phyloP scores from a whole-genome alignment of 2,113 vertebrate genomes.

The Oenanthe melanoleuca region DNA sequence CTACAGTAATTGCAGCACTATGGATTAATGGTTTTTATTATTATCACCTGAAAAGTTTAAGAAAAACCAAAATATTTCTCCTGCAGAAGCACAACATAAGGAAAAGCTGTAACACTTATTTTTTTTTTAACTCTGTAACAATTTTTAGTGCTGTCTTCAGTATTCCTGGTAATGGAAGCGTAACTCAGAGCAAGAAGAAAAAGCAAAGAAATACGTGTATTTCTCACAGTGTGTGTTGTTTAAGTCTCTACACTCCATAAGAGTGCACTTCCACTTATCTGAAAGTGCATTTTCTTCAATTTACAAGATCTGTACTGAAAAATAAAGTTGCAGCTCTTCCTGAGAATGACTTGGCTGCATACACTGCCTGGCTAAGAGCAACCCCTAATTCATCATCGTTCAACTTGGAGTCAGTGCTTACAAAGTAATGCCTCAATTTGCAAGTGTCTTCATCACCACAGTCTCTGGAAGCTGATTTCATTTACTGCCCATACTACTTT shows the following conservation, averaged over 20 bases:
- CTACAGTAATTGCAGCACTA: neutral
- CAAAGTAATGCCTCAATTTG: conserved; percentile 64
- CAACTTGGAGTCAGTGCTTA: conserved; percentile 42
- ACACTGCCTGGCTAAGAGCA: conserved; percentile 30
- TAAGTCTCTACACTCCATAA: neutral
- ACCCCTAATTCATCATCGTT: conserved; percentile 33
- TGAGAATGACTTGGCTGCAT: conserved; percentile 29
- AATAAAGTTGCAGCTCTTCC: conserved; percentile 29
- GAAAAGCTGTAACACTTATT: neutral
- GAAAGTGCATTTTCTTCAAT: neutral
- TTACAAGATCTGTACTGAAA: conserved; percentile 12
- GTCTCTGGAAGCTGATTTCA: conserved; percentile 41
- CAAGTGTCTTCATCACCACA: conserved; percentile 16
- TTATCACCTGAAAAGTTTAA: neutral
- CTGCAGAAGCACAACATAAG: neutral
- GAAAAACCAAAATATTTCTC: neutral
- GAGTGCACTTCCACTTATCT: neutral
- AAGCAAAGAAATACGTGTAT: neutral
- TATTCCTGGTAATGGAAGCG: neutral
- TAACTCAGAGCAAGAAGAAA: neutral
- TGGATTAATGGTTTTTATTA: neutral
- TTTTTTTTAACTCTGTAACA: neutral
- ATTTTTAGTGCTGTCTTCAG: neutral
- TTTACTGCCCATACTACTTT: conserved; percentile 17
- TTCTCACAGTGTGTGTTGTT: neutral